Evolutionary conservation across 1,140 invertebrate genomes (phyloP).

Genomic region (Brachionus calyciflorus): DNA sequence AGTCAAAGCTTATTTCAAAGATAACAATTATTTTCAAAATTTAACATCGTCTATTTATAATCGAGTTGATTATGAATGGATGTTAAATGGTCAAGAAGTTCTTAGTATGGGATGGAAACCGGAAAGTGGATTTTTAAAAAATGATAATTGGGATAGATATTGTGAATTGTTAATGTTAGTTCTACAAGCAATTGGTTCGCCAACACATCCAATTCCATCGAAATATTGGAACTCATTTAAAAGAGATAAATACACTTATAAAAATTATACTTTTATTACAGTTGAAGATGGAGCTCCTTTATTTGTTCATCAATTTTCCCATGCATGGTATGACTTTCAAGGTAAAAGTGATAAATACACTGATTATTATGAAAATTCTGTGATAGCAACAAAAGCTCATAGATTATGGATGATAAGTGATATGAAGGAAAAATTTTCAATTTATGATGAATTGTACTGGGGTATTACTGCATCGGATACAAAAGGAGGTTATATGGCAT

Average conservation of each 20-base stretch:
- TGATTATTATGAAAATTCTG: neutral
- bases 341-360: constrained; percentile 2
- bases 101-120: constrained; percentile 9
- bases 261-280: neutral
- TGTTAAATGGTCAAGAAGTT: neutral
- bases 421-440: neutral
- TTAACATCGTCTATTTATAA: neutral
- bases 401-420: neutral
- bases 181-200: constrained; percentile 23
- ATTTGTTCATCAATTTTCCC: constrained; percentile 6
- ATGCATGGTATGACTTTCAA: constrained; percentile 8
- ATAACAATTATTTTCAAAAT: neutral
- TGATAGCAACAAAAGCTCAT: neutral
- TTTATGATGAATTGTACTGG: neutral
- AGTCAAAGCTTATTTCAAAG: neutral
- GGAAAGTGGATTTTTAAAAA: neutral
- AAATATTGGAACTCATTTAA: neutral
- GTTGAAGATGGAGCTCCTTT: neutral
- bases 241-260: neutral
- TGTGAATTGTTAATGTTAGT: neutral
- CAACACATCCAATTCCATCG: neutral
- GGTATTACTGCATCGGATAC: constrained; percentile 1
- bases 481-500: neutral
- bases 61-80: constrained; percentile 11
- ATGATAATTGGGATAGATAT: neutral